phyloP scores from a whole-genome alignment of 30 jellyfish, hydroid and myxozoan species.

The Catostylus mosaicus region DNA sequence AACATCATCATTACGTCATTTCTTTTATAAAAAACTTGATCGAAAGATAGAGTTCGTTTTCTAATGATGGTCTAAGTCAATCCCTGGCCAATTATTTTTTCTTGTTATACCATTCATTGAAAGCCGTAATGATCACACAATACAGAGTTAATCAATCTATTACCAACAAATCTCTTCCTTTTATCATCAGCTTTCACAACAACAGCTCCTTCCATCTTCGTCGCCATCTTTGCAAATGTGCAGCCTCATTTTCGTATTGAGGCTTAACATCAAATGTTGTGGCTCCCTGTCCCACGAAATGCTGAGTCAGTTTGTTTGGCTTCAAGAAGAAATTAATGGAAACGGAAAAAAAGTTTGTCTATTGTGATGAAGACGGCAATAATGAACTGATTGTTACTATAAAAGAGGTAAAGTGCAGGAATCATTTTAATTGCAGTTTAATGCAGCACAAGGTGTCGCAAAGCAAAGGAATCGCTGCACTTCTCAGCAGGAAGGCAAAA shows the following conservation, averaged over 20 bases:
- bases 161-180: slow-evolving; percentile 40
- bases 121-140: too few relatives aligned
- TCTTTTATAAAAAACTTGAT: too few relatives aligned
- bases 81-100: too few relatives aligned
- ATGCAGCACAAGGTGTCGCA: too few relatives aligned
- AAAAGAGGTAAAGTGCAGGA: slow-evolving; percentile 16
- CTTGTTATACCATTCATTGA: too few relatives aligned
- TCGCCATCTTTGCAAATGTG: background rate
- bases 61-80: too few relatives aligned
- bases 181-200: slow-evolving; percentile 46
- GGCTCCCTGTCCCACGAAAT: slow-evolving; percentile 5
- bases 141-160: too few relatives aligned
- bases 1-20: too few relatives aligned
- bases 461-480: too few relatives aligned
- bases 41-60: too few relatives aligned
- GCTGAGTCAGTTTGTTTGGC: background rate
- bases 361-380: slow-evolving; percentile 12
- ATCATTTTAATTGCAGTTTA: background rate
- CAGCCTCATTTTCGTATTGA: slow-evolving; percentile 17
- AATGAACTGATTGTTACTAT: background rate
- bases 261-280: too few relatives aligned
- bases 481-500: too few relatives aligned
- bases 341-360: slow-evolving; percentile 5
- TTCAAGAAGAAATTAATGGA: slow-evolving; percentile 17
- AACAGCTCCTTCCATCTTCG: slow-evolving; percentile 18